These are phyloP conservation scores for Necrosyrtes monachus DNA, from an alignment of 2,797 vertebrate species.

Conservation along the genomic window DNA sequence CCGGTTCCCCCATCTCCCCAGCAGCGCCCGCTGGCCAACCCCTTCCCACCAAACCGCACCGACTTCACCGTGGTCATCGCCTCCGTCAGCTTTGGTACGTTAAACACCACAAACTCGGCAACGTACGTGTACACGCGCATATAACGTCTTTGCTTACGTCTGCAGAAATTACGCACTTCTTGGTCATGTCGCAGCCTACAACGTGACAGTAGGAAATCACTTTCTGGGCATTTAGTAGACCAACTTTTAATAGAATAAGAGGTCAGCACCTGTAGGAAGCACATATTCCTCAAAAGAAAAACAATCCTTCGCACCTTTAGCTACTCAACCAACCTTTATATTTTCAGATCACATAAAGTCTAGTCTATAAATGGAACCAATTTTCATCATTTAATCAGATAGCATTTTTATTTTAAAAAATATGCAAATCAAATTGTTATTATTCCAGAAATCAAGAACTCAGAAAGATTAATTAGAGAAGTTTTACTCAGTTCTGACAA, in stretches of 20 bases:
- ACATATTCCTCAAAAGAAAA: background rate
- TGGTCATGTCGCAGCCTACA: background rate
- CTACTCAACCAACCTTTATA: background rate
- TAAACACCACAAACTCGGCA: background rate
- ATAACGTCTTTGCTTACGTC: background rate
- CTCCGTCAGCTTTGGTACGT: background rate
- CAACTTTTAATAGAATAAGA: background rate
- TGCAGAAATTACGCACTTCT: background rate
- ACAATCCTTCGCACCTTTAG: background rate
- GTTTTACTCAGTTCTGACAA: constrained; percentile 32
- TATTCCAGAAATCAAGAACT: constrained; percentile 44
- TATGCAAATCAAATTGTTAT: constrained; percentile 45
- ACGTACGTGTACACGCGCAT: accelerated
- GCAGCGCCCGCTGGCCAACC: background rate
- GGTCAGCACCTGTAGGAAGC: background rate
- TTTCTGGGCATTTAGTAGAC: background rate
- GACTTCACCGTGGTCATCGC: accelerated
- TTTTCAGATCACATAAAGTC: constrained; percentile 15
- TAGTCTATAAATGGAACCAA: background rate
- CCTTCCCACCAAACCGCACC: background rate
- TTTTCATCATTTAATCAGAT: constrained; percentile 46
- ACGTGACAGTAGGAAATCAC: background rate
- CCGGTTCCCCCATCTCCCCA: background rate
- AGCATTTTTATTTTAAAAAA: constrained; percentile 24
- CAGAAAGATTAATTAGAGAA: constrained; percentile 16